Conservation (phyloP, 2,113 vertebrate genomes). For the Dasyornis broadbenti region DNA sequence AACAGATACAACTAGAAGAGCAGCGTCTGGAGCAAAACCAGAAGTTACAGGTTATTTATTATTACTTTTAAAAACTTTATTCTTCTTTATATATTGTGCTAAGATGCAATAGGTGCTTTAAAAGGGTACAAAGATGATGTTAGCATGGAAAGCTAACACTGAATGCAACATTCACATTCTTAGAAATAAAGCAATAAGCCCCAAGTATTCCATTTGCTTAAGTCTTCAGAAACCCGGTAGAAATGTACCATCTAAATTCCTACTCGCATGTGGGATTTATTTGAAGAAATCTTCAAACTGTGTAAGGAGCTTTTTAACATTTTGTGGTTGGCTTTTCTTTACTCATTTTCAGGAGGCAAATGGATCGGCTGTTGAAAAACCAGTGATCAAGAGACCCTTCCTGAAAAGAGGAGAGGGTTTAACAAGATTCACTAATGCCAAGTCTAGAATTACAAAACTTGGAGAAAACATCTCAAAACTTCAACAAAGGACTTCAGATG, state of each 20-base stretch:
- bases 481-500: conserved; percentile 39
- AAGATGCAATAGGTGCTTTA: background rate
- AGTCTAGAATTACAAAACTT: conserved; percentile 46
- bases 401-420: conserved; percentile 89
- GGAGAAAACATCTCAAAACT: conserved; percentile 45
- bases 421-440: conserved; percentile 79
- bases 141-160: background rate
- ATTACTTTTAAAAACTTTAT: background rate
- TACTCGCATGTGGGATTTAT: background rate
- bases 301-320: background rate
- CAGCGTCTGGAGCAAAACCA: conserved; percentile 72
- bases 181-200: background rate
- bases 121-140: background rate
- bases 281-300: background rate
- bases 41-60: conserved; percentile 73
- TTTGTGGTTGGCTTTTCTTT: background rate
- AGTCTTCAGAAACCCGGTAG: background rate
- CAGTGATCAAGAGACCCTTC: conserved; percentile 80
- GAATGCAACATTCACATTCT: background rate
- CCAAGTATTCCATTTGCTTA: background rate
- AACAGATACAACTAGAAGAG: conserved; percentile 87
- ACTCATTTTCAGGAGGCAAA: conserved; percentile 58
- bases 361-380: conserved; percentile 41
- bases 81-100: background rate
- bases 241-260: background rate